Evolutionary conservation across 2,888 invertebrate genomes (phyloP), one percentile per base, ranked within the genome.

Genomic region (Platypus cylindrus): DNA sequence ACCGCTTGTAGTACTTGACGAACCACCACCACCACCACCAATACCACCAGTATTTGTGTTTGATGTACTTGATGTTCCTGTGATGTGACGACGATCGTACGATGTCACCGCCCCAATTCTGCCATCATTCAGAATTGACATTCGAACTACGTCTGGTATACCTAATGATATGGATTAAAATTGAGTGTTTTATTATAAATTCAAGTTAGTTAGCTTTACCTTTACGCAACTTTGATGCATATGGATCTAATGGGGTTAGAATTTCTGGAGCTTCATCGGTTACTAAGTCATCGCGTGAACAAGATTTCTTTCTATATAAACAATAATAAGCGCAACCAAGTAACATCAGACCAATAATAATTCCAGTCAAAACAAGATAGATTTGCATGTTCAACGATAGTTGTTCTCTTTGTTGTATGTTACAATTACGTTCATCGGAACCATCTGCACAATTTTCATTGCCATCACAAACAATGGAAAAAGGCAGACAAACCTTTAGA

Each of bases 391-490:
- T n/a, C n/a, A n/a, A n/a, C n/a, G n/a, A n/a, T n/a, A n/a, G n/a
- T n/a, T n/a, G n/a, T n/a, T n/a, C n/a, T n/a, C n/a, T n/a, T n/a
- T n/a, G n/a, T n/a, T n/a, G n/a, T n/a, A 83, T 83, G 3, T 72
- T 69, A 2, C 75, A 68, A 2, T 71, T 67, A 4, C 71, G 65
- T 57, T 89, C 89, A 56, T 89, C 87, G 1, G 79, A 73, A 1
- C 82, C 83, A 60, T 87, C 85, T 1, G 73, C 74, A 55, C 89
- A 89, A 54, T 87, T 75, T 7, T 71, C 72, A 59, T 71, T 75
- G 0, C 79, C 78, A 58, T 89, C 84, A 51, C 89, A 89, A 1
- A 85, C 63, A 5, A 72, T 59, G 0, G 68, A 62, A 2, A 71
- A 63, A 0, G 80, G 68, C 13, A 87, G 72, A 48, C 87, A 87